A percentile compares a stretch with the other conserved stretches of the same genome.
Conservation (phyloP, 2,888 invertebrate genomes). For the Gortyna flavago region DNA sequence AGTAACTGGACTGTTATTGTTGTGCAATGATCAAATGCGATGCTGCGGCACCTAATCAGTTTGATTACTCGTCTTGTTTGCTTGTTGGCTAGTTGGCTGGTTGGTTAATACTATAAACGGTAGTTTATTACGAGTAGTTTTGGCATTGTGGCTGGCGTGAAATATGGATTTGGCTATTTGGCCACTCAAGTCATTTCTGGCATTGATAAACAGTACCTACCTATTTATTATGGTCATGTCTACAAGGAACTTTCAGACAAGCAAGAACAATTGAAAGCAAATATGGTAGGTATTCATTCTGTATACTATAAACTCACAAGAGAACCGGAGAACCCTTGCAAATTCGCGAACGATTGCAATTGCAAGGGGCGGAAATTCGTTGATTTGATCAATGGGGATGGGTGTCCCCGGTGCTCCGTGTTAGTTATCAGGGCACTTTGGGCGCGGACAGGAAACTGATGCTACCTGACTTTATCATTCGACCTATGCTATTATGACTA, state of each 20-base stretch:
- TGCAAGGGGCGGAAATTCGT: slow-evolving; percentile 62
- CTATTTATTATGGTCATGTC: neutral
- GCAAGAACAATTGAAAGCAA: neutral
- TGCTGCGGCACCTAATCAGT: slow-evolving; percentile 51
- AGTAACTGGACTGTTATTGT: slow-evolving; percentile 29
- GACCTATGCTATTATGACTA: neutral
- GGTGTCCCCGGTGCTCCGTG: slow-evolving; percentile 43
- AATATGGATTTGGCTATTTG: slow-evolving; percentile 11
- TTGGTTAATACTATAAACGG: slow-evolving; percentile 42
- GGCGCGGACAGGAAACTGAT: slow-evolving; percentile 23
- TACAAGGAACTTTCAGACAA: neutral
- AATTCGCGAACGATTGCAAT: slow-evolving; percentile 59
- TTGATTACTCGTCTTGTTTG: slow-evolving; percentile 59
- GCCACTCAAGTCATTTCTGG: slow-evolving; percentile 8
- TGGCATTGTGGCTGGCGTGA: slow-evolving; percentile 30
- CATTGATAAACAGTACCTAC: neutral
- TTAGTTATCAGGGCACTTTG: slow-evolving; percentile 60
- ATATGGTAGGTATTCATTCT: slow-evolving; percentile 29
- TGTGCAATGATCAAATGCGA: slow-evolving; percentile 28
- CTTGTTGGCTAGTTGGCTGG: slow-evolving; percentile 45
- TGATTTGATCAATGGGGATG: slow-evolving; percentile 61
- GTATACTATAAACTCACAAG: slow-evolving; percentile 40
- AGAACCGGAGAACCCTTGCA: slow-evolving; percentile 50
- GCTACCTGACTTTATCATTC: slow-evolving; percentile 15
- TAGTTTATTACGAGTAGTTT: slow-evolving; percentile 40